Base-by-base conservation (phyloP, 1,140 invertebrate species). In the Arctopsyche grandis region DNA sequence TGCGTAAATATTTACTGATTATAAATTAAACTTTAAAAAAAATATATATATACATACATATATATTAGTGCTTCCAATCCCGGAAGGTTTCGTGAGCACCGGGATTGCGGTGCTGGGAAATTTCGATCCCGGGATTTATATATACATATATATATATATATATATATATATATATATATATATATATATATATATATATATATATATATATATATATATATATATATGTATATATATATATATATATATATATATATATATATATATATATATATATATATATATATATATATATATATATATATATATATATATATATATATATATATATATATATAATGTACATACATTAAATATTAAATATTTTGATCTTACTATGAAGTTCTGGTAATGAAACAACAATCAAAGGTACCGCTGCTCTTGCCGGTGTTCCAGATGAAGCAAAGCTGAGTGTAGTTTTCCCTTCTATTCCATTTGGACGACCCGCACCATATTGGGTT, bases 401-500 rank as follows among this genome's bases (percentile, higher is more conserved):
- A 79, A 91, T 92, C 84, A 87, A 90, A 79, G 93, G 93, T 19
- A 85, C 86, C 78, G 91, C 90, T 1, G 89, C 84, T 78, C 84
- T 89, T 22, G 87, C 88, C 5, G 87, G 88, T 56, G 85, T 85
- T 21, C 85, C 87, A 3, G 89, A 91, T 24, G 89, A 89, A 69
- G 88, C 87, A n/a, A 93, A 91, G 85, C 85, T 93, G 19, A 85
- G 85, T 0, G 90, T 93, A 0, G 86, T 85, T 16, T 93, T 93
- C 84, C 91, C 91, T 9, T 89, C 89, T 0, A 82, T 91, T 76
- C 92, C 92, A 24, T 84, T 91, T 84, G 85, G 85, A 48, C 84
- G 90, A 56, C 88, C 91, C 4, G 91, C 91, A 0, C 93, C 93
- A 0, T 95, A 95, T 83, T 92, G 92, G 91, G 88, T 96, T 12